phyloP scores from a whole-genome alignment of 2,888 invertebrate genomes.

The Mimachlamys varia region DNA sequence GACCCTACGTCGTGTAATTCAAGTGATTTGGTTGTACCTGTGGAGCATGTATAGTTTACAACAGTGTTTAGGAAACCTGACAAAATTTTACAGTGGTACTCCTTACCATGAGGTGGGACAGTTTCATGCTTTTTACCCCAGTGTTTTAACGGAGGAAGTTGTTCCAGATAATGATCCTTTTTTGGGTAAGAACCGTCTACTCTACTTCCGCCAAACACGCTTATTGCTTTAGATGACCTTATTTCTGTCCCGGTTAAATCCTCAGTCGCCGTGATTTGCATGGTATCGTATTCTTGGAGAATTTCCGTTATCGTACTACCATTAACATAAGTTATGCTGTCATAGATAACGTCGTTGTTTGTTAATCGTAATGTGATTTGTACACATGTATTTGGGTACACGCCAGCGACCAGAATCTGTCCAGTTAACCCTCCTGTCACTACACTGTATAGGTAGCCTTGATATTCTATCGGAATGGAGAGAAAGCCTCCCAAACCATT shows the following conservation, averaged over 20 bases:
- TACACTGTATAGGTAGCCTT: not conserved
- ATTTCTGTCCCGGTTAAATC: not conserved
- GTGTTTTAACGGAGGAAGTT: not conserved
- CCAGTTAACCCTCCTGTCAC: not conserved
- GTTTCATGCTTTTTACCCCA: not conserved
- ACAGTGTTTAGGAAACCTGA: not conserved
- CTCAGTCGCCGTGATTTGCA: not conserved
- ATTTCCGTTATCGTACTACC: not conserved
- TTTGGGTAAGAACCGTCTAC: not conserved
- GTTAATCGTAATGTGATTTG: not conserved
- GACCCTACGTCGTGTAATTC: not conserved
- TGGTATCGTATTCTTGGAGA: not conserved
- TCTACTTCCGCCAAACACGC: not conserved
- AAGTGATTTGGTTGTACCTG: not conserved
- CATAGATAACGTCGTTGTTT: not conserved
- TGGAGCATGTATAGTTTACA: not conserved
- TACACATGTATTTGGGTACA: not conserved
- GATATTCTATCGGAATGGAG: not conserved
- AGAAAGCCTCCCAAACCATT: not conserved
- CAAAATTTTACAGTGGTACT: not conserved
- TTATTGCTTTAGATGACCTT: not conserved
- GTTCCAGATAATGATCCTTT: not conserved
- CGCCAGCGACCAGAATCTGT: not conserved
- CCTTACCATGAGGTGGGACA: not conserved
- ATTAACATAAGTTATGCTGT: not conserved